phyloP scores from a whole-genome alignment of 2,113 vertebrate species.

The Cynoglossus semilaevis region DNA sequence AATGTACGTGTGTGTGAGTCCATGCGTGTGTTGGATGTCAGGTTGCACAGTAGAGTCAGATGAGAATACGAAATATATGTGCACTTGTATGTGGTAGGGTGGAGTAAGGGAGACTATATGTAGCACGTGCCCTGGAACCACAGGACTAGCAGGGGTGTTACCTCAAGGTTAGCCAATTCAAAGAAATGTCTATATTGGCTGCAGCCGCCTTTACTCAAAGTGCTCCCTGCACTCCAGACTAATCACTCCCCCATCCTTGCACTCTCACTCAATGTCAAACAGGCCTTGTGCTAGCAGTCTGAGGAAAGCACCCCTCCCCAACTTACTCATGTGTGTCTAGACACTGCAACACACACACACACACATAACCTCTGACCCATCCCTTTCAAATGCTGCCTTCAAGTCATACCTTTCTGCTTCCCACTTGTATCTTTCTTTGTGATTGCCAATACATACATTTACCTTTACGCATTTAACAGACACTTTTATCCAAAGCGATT shows the following conservation, averaged over 20 bases:
- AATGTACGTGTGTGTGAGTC: conserved; percentile 11
- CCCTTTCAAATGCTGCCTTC: conserved; percentile 40
- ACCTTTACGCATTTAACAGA: background rate
- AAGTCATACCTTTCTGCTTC: conserved; percentile 5
- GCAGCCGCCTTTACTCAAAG: conserved; percentile 59
- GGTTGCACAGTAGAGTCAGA: conserved; percentile 30
- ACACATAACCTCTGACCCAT: conserved; percentile 30
- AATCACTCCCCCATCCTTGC: conserved; percentile 15
- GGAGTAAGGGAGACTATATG: conserved; percentile 42
- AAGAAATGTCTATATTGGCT: conserved; percentile 68
- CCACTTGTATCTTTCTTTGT: no score
- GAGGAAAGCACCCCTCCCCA: conserved; percentile 47
- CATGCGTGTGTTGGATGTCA: conserved; percentile 28
- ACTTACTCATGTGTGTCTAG: conserved; percentile 21
- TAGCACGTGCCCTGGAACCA: conserved; percentile 72
- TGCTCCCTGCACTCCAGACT: conserved; percentile 48
- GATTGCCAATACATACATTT: no score
- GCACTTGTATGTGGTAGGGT: conserved; percentile 25
- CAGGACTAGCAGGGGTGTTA: conserved; percentile 66
- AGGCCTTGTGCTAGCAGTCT: conserved; percentile 61
- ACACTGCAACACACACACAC: conserved; percentile 16
- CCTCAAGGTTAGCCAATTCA: conserved; percentile 76
- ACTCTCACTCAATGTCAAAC: conserved; percentile 67
- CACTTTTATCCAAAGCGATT: background rate
- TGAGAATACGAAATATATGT: conserved; percentile 17